These are phyloP conservation scores for Equus quagga DNA, from an alignment of 2,113 vertebrate species.

Conservation along the genomic window DNA sequence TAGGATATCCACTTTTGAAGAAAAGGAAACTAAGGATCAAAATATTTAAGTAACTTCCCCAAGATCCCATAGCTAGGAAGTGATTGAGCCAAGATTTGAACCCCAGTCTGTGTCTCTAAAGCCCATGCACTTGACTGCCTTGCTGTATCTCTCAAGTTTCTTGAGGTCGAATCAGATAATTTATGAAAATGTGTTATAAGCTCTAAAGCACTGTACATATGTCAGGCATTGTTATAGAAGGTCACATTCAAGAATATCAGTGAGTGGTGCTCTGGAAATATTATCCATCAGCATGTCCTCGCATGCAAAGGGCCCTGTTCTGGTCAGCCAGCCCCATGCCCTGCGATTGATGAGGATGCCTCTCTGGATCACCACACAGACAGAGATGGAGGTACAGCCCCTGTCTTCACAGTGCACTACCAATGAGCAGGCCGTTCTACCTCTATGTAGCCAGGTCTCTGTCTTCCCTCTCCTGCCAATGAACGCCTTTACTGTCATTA, in stretches of 20 bases:
- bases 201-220: neutral
- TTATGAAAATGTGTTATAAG: neutral
- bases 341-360: accelerated
- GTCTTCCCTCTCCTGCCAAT: neutral
- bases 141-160: neutral
- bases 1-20: neutral
- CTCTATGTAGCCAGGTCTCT: accelerated
- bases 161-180: neutral
- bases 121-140: neutral
- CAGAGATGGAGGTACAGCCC: neutral
- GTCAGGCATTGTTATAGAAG: neutral
- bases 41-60: neutral
- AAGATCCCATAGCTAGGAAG: neutral
- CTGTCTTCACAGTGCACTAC: neutral
- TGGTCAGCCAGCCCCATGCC: neutral
- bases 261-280: neutral
- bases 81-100: neutral
- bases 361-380: neutral
- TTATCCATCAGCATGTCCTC: neutral
- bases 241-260: neutral
- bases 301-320: neutral
- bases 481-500: neutral
- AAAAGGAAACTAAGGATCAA: neutral
- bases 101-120: neutral
- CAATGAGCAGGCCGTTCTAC: neutral